These are phyloP conservation scores for Probosciger aterrimus DNA, from an alignment of 2,113 vertebrate species.

Conservation along the genomic window DNA sequence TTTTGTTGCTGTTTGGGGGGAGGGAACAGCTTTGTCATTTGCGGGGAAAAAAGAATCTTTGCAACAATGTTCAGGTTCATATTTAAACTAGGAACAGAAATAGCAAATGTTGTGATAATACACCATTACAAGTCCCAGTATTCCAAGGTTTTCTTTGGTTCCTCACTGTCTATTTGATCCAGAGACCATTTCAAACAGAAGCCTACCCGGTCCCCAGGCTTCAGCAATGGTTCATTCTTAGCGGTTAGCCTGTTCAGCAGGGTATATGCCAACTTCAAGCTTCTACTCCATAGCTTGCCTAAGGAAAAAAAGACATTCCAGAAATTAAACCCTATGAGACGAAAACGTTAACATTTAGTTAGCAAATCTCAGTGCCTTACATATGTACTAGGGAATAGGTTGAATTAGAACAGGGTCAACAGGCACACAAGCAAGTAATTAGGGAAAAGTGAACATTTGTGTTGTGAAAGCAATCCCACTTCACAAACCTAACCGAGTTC, in stretches of 20 bases:
- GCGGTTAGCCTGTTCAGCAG: conserved; percentile 90
- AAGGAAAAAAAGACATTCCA: neutral
- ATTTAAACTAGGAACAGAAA: neutral
- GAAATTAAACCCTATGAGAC: neutral
- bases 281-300: conserved; percentile 97
- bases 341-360: neutral
- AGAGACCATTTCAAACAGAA: neutral
- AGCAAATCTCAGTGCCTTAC: neutral
- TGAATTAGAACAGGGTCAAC: neutral
- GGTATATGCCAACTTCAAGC: conserved; percentile 93
- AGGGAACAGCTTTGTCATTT: neutral
- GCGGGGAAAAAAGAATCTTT: neutral
- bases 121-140: neutral
- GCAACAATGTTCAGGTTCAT: neutral
- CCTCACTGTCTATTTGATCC: neutral
- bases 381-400: neutral
- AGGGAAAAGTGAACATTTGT: rapidly evolving
- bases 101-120: neutral
- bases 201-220: conserved; percentile 91
- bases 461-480: neutral
- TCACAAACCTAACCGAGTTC: neutral
- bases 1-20: rapidly evolving
- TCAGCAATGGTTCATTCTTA: conserved; percentile 89
- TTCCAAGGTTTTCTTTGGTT: neutral
- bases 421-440: neutral